Percentiles rank a stretch among this genome's conserved stretches.
These are phyloP conservation scores for Cheilosia urbana DNA, from an alignment of 2,888 invertebrate genomes.

Conservation along the genomic window DNA sequence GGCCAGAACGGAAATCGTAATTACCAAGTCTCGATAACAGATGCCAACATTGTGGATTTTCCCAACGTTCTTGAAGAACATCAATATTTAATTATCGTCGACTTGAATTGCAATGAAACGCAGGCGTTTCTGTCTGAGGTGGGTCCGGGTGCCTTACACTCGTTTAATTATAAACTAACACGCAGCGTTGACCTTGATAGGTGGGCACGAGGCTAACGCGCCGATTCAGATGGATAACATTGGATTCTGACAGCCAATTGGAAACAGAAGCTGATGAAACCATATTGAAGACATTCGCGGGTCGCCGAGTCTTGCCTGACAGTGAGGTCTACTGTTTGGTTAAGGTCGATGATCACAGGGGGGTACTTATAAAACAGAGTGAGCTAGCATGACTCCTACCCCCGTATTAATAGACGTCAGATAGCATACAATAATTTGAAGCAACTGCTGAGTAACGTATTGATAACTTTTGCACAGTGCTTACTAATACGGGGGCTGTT, in stretches of 20 bases:
- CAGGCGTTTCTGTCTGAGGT: conserved; percentile 57
- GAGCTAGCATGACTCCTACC: neutral
- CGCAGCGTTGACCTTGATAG: conserved; percentile 46
- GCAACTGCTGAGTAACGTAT: too few relatives aligned
- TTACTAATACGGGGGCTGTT: neutral
- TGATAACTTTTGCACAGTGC: too few relatives aligned
- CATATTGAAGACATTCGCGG: conserved; percentile 55
- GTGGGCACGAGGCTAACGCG: conserved; percentile 60
- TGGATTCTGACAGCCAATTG: conserved; percentile 32
- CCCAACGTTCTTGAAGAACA: conserved; percentile 76
- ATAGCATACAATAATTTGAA: too few relatives aligned
- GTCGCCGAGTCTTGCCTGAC: conserved; percentile 68
- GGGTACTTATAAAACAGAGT: conserved; percentile 53
- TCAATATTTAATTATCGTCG: conserved; percentile 77
- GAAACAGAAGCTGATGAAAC: conserved; percentile 36
- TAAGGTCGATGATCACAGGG: conserved; percentile 20
- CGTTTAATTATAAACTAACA: conserved; percentile 45
- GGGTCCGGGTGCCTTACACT: conserved; percentile 19
- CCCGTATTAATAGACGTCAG: too few relatives aligned
- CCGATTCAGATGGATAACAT: conserved; percentile 70
- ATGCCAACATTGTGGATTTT: conserved; percentile 60
- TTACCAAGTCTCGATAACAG: conserved; percentile 70
- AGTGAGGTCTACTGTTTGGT: conserved; percentile 77
- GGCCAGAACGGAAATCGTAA: conserved; percentile 55
- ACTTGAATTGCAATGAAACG: conserved; percentile 71